These are phyloP conservation scores for Brachionus manjavacas DNA, from an alignment of 1,140 invertebrate genomes.

Conservation along the genomic window DNA sequence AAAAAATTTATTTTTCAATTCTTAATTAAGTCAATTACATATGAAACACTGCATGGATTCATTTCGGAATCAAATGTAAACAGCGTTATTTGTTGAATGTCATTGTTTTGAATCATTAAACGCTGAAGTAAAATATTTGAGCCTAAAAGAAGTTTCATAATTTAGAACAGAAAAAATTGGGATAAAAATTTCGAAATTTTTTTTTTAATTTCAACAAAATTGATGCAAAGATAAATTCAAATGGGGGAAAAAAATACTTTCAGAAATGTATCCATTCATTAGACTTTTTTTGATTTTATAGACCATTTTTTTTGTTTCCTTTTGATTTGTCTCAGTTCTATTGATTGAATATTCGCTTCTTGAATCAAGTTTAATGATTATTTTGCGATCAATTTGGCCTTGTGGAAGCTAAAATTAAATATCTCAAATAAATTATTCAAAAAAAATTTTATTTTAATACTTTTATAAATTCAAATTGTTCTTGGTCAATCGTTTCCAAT, in stretches of 20 bases:
- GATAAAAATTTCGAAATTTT: too few relatives aligned
- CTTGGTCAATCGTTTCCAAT: slow-evolving; percentile 55
- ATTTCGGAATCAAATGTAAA: slow-evolving; percentile 56
- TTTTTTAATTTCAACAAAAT: too few relatives aligned
- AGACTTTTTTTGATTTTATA: slow-evolving; percentile 13
- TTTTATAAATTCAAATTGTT: slow-evolving; percentile 58
- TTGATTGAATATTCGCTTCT: not conserved
- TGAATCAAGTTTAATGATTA: not conserved
- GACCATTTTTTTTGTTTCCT: not conserved
- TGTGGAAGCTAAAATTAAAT: not conserved
- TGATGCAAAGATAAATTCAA: too few relatives aligned
- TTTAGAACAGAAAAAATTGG: too few relatives aligned
- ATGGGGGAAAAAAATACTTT: slow-evolving; percentile 47
- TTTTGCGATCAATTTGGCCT: not conserved
- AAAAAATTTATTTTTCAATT: not conserved
- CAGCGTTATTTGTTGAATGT: slow-evolving; percentile 50
- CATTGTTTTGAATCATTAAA: slow-evolving; percentile 51
- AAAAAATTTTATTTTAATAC: slow-evolving; percentile 44
- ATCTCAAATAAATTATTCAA: too few relatives aligned
- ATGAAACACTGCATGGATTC: slow-evolving; percentile 52
- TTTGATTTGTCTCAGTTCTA: not conserved
- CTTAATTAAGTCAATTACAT: slow-evolving; percentile 53
- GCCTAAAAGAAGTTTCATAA: too few relatives aligned
- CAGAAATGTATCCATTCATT: slow-evolving; percentile 56
- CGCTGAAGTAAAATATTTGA: slow-evolving; percentile 55